Evolutionary conservation across 2,797 vertebrate genomes (phyloP).

Genomic region (Rhabdophis nuchalis): DNA sequence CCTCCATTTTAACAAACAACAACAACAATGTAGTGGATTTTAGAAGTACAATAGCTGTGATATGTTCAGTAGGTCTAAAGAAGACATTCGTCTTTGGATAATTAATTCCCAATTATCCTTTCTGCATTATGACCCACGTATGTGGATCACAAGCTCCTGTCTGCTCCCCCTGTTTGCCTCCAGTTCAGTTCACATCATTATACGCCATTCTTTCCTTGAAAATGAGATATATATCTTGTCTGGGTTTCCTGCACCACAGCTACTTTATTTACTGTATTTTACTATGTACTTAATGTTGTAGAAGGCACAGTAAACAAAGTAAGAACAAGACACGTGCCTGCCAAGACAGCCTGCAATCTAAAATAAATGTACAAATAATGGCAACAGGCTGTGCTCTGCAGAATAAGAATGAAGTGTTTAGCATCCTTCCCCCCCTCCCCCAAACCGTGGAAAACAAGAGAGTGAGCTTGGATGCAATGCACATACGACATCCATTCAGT

Average conservation of each 20-base stretch:
- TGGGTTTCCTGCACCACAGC: neutral
- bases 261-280: constrained; percentile 22
- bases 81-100: neutral
- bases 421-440: neutral
- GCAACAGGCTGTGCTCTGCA: neutral
- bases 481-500: neutral
- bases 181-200: neutral
- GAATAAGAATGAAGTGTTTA: constrained; percentile 9
- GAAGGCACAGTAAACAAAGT: neutral
- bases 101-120: neutral
- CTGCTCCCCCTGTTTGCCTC: neutral
- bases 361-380: constrained; percentile 18
- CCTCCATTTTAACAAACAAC: neutral
- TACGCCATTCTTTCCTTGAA: neutral
- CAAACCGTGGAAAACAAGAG: neutral
- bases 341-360: constrained; percentile 8
- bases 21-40: too few species aligned
- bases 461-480: neutral
- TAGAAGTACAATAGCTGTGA: neutral
- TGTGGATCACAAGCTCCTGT: neutral
- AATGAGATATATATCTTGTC: neutral
- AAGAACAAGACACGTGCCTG: constrained; percentile 12
- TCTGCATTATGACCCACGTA: neutral
- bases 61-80: neutral
- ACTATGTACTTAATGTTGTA: constrained; percentile 18